Evolutionary conservation across 2,797 vertebrate species (phyloP).

Genomic region (Mormyrops boulengeri): DNA sequence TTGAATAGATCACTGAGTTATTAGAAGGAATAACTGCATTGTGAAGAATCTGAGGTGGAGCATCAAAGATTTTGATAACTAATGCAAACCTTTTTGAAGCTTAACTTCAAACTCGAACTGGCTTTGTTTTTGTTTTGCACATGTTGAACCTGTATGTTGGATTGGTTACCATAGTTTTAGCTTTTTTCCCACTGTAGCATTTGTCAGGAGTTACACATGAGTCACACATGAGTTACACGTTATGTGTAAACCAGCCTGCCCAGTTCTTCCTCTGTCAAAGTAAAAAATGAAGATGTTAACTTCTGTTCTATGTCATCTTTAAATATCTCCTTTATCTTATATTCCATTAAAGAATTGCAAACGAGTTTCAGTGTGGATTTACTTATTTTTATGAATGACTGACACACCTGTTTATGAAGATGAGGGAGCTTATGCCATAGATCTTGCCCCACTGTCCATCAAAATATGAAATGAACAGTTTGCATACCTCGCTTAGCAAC

Average conservation of each 20-base stretch:
- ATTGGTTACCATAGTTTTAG: background rate
- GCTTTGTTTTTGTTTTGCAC: conserved; percentile 14
- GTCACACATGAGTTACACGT: background rate
- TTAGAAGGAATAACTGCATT: conserved; percentile 7
- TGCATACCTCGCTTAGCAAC: background rate
- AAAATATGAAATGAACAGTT: background rate
- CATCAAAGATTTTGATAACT: background rate
- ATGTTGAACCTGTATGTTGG: background rate
- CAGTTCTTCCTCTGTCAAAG: conserved; percentile 7
- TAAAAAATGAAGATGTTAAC: conserved; percentile 14
- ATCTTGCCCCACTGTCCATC: background rate
- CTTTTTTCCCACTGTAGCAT: background rate
- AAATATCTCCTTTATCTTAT: background rate
- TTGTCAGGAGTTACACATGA: conserved; percentile 1
- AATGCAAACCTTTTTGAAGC: background rate
- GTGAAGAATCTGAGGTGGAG: background rate
- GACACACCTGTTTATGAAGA: background rate
- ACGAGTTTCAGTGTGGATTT: conserved; percentile 22
- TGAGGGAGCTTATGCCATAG: background rate
- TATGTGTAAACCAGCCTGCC: background rate
- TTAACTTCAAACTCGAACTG: background rate
- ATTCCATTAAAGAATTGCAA: conserved; percentile 27
- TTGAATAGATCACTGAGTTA: conserved; percentile 40
- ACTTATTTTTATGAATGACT: background rate
- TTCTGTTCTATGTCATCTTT: conserved; percentile 10